Percentiles rank a stretch among this genome's conserved stretches.
Evolutionary conservation across 2,888 invertebrate genomes (phyloP).

Genomic region (Ditylenchus weischeri): DNA sequence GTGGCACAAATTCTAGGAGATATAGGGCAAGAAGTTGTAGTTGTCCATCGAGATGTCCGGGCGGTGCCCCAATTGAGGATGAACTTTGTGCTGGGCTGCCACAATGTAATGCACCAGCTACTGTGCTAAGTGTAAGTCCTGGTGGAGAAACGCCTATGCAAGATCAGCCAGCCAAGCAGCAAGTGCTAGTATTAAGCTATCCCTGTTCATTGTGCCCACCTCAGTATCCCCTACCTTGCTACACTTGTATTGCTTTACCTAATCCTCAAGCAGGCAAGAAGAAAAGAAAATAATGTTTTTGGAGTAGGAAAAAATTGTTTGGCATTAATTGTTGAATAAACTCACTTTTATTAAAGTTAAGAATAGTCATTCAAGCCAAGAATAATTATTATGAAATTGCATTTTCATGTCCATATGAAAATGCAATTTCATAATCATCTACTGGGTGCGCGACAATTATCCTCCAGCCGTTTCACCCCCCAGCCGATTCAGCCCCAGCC

Average conservation of each 20-base stretch:
- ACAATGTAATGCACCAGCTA: neutral
- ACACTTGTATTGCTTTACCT: constrained; percentile 10
- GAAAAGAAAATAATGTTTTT: too few species aligned
- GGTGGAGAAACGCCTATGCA: neutral
- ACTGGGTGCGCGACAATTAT: too few species aligned
- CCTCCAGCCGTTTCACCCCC: too few species aligned
- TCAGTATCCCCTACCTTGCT: constrained; percentile 14
- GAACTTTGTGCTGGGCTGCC: constrained; percentile 9
- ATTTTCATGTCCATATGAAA: too few species aligned
- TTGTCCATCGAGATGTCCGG: constrained; percentile 5
- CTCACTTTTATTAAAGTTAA: too few species aligned
- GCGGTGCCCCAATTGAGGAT: constrained; percentile 15
- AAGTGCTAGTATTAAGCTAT: neutral
- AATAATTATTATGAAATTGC: too few species aligned
- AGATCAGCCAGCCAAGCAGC: neutral
- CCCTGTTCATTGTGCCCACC: constrained; percentile 12
- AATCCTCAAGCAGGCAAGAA: constrained; percentile 4
- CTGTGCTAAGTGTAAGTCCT: neutral
- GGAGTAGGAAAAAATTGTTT: too few species aligned
- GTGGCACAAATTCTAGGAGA: neutral
- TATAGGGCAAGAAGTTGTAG: constrained; percentile 5
- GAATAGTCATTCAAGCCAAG: too few species aligned
- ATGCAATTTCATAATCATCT: too few species aligned
- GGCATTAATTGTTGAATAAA: too few species aligned
- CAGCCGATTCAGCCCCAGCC: too few species aligned